Percentiles rank a stretch among this genome's conserved stretches.
Conservation (phyloP, 2,113 vertebrate species). For the Urocitellus parryii region DNA sequence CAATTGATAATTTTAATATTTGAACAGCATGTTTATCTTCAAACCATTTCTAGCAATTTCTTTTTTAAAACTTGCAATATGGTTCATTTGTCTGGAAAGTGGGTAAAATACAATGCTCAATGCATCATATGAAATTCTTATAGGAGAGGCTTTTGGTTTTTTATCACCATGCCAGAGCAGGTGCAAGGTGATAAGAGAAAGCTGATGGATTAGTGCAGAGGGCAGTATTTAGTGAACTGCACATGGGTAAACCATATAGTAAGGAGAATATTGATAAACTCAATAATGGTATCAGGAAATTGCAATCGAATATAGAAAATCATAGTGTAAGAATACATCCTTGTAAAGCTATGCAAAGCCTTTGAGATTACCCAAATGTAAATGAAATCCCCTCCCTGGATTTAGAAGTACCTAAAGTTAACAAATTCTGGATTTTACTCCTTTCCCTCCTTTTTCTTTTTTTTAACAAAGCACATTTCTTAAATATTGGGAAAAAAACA, state of each 20-base stretch:
- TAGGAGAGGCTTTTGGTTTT: background rate
- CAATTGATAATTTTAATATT: conserved; percentile 30
- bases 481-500: background rate
- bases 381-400: background rate
- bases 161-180: conserved; percentile 30
- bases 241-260: background rate
- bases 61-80: conserved; percentile 56
- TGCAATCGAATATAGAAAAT: conserved; percentile 26
- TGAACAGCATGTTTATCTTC: conserved; percentile 41
- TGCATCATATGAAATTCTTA: conserved; percentile 46
- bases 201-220: conserved; percentile 5
- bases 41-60: conserved; percentile 49
- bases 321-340: background rate
- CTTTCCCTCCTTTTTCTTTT: background rate
- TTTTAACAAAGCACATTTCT: background rate
- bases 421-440: background rate
- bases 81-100: conserved; percentile 12
- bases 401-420: background rate
- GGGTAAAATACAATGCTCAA: background rate
- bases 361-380: background rate
- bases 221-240: conserved; percentile 24
- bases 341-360: background rate
- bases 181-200: conserved; percentile 38
- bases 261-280: conserved; percentile 9
- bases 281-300: conserved; percentile 37